A percentile compares a stretch with the other conserved stretches of the same genome.
Conservation (phyloP, 2,888 invertebrate species). For the Mythimna vitellina region DNA sequence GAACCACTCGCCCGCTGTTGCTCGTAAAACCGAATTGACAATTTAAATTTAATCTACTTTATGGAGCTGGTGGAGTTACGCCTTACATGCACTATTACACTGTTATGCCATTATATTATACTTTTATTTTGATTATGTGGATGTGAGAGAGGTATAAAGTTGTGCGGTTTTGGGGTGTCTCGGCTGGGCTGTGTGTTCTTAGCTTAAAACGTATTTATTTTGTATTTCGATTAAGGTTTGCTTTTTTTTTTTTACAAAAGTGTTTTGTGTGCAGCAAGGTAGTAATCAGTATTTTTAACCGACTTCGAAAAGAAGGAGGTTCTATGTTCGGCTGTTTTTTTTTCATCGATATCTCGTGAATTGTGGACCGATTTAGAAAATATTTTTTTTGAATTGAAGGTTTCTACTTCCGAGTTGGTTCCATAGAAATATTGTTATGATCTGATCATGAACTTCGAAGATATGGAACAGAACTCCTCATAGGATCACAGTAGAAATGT, state of each 20-base stretch:
- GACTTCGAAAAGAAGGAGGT: no score
- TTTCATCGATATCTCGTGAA: no score
- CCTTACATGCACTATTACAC: constrained; percentile 79
- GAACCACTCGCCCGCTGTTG: constrained; percentile 70
- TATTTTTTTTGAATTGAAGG: no score
- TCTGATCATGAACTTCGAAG: no score
- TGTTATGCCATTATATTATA: constrained; percentile 71
- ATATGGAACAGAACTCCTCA: no score
- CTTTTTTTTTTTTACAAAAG: not conserved
- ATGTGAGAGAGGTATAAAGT: constrained; percentile 45
- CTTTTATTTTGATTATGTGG: constrained; percentile 71
- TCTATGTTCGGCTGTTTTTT: no score
- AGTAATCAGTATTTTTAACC: no score
- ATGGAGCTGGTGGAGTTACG: constrained; percentile 76
- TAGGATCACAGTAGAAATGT: no score
- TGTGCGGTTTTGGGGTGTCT: constrained; percentile 5
- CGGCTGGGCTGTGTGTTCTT: constrained; percentile 23
- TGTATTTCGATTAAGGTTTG: not conserved
- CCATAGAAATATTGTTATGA: no score
- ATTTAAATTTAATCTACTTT: constrained; percentile 89
- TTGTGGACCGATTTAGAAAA: no score
- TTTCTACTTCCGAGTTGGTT: no score
- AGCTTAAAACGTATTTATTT: constrained; percentile 19
- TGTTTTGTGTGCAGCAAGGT: no score
- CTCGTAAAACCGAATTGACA: constrained; percentile 88